These are phyloP conservation scores for Athalia cordata DNA, from an alignment of 2,888 invertebrate species.

Conservation along the genomic window DNA sequence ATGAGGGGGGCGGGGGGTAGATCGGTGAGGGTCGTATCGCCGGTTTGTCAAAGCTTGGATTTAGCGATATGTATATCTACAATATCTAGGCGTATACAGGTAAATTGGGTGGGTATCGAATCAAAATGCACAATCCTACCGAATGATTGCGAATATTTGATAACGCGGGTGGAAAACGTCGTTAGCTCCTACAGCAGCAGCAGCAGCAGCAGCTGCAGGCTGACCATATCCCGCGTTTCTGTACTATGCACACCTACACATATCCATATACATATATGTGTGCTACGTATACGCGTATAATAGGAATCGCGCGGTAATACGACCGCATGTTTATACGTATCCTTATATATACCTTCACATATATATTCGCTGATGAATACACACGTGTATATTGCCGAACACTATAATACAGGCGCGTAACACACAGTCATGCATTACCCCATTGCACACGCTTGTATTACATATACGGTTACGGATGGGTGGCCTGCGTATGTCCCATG, in stretches of 20 bases:
- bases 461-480: background rate
- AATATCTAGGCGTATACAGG: background rate
- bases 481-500: background rate
- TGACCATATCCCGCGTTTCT: constrained; percentile 22
- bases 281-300: constrained; percentile 51
- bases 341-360: too few relatives aligned
- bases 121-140: constrained; percentile 70
- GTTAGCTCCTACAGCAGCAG: constrained; percentile 43
- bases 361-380: background rate
- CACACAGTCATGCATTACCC: too few relatives aligned
- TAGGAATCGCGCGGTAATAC: constrained; percentile 37
- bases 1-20: background rate
- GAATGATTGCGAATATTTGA: constrained; percentile 73
- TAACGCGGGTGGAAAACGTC: constrained; percentile 67
- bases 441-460: too few relatives aligned
- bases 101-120: constrained; percentile 59
- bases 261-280: constrained; percentile 43
- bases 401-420: too few relatives aligned
- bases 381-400: too few relatives aligned
- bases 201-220: too few relatives aligned
- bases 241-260: constrained; percentile 49
- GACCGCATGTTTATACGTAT: background rate
- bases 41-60: constrained; percentile 25
- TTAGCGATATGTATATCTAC: background rate
- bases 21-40: background rate